Evolutionary conservation across 1,140 invertebrate species (phyloP), one percentile per base, ranked within the genome.

Genomic region (Harlomillsia oculata): DNA sequence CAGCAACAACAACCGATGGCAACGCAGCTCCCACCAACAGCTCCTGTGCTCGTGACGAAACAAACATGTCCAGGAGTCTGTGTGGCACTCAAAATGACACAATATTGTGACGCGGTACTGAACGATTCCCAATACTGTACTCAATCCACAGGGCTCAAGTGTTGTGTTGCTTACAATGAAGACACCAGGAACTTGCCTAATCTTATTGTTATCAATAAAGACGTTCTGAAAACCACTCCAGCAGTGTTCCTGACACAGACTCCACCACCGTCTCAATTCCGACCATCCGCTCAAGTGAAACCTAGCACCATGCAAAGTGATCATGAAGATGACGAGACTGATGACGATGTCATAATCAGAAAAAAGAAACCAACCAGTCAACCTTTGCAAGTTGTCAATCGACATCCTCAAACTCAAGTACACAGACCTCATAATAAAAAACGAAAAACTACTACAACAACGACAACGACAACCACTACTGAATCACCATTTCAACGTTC

Each of bases 61-160:
- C n/a, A n/a, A 69, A 73, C 75, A 9, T 90, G 87, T 68, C 80
- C 82, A 0, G 87, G 88, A 1, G 80, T 89, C 8, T 93, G 89
- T 64, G 87, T 90, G 56, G 81, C 83, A 1, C 80, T 85, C 43
- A 75, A 80, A 5, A 83, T 90, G 46, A 81, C 85, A 0, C 79
- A 82, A 65, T 91, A 90, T 68, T 92, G 88, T 68, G 85, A 90
- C 64, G 86, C 85, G 0, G 84, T 89, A 52, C 68, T 91, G 5
- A 81, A 82, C 37, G n/a, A 68, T 64, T 26, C 77, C 81, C 1
- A 75, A 14, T 76, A n/a, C n/a, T n/a, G n/a, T 48, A 48, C 34
- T 18, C 30, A 48, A 34, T 48, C 45, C 3, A 74, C 5, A 72
- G 89, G 0, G 82, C 81, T 9, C 75, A 81, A 45, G 76, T 78